Percentiles rank a stretch among this genome's conserved stretches.
Evolutionary conservation across 2,113 vertebrate genomes (phyloP).

Genomic region (Nettapus auritus): DNA sequence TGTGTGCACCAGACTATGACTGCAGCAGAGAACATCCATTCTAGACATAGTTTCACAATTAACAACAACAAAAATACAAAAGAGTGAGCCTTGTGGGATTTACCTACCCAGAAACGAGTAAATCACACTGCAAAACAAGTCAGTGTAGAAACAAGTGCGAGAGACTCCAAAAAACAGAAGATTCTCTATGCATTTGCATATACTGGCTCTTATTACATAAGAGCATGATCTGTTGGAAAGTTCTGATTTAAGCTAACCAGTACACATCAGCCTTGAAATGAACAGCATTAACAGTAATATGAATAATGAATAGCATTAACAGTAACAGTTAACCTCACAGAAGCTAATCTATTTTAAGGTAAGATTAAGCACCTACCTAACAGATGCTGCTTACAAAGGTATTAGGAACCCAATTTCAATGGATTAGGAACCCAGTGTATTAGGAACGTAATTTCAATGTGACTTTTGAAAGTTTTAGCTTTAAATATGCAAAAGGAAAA

Average conservation of each 20-base stretch:
- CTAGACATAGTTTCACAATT: neutral
- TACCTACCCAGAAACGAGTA: neutral
- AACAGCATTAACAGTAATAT: neutral
- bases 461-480: neutral
- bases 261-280: constrained; percentile 37
- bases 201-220: constrained; percentile 22
- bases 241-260: constrained; percentile 9
- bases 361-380: neutral
- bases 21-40: neutral
- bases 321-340: constrained; percentile 12
- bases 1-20: neutral
- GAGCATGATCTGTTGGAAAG: neutral
- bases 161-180: neutral
- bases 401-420: neutral
- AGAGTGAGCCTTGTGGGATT: neutral
- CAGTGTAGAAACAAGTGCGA: neutral
- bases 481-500: constrained; percentile 39
- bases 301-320: neutral
- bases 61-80: neutral
- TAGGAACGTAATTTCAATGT: neutral
- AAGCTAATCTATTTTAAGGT: constrained; percentile 19
- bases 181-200: neutral
- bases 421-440: neutral
- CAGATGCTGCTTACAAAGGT: constrained; percentile 15
- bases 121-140: neutral